Conservation (phyloP, 2,888 invertebrate species). For the Xanthorhoe spadicearia region DNA sequence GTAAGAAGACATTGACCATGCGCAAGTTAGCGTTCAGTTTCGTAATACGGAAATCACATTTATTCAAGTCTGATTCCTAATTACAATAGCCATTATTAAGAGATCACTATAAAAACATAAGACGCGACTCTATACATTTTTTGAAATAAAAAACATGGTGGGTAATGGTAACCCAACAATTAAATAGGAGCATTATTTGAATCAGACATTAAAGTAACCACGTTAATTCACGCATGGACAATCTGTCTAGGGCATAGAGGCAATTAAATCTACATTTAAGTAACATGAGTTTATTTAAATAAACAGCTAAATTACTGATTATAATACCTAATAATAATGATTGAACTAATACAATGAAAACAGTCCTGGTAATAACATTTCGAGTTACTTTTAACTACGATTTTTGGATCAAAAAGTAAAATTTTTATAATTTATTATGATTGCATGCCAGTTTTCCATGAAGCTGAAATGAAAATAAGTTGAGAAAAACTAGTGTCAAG, state of each 20-base stretch:
- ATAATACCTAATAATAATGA: conserved; percentile 40
- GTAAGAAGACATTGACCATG: conserved; percentile 10
- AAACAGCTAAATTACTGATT: conserved; percentile 42
- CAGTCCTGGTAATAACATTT: conserved; percentile 3
- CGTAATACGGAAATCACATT: neutral
- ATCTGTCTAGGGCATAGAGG: conserved; percentile 34
- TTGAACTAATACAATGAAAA: conserved; percentile 40
- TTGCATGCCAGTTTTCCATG: neutral
- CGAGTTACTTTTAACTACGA: neutral
- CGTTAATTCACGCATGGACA: conserved; percentile 2
- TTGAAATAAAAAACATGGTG: neutral
- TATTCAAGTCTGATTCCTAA: neutral
- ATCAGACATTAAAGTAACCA: neutral
- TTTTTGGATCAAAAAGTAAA: neutral
- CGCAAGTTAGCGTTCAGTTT: conserved; percentile 2
- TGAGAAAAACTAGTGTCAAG: neutral
- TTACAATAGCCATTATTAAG: neutral
- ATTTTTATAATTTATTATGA: neutral
- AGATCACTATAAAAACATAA: neutral
- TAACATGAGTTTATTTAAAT: conserved; percentile 58
- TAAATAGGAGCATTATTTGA: neutral
- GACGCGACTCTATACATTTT: neutral
- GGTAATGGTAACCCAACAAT: neutral
- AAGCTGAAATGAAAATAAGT: neutral
- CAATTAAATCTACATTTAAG: conserved; percentile 65